Evolutionary conservation across 2,797 vertebrate species (phyloP).

Genomic region (Echeneis naucrates): DNA sequence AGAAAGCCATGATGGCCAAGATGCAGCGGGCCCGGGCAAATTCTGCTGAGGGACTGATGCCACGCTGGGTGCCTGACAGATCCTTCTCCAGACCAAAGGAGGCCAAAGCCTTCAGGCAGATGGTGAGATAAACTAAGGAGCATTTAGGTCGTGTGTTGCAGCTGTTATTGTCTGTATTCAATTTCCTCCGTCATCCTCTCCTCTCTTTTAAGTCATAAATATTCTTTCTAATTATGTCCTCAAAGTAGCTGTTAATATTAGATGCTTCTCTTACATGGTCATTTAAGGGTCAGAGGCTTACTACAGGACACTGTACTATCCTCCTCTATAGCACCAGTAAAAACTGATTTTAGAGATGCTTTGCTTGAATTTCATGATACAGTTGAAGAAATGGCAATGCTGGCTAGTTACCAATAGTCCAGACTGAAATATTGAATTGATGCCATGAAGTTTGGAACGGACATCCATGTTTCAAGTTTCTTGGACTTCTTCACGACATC

Average conservation of each 20-base stretch:
- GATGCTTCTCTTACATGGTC: neutral
- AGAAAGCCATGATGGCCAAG: constrained; percentile 96
- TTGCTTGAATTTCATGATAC: neutral
- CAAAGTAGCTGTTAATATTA: neutral
- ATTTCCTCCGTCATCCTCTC: constrained; percentile 19
- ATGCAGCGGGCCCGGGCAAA: constrained; percentile 91
- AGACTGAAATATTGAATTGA: neutral
- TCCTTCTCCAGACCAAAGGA: constrained; percentile 93
- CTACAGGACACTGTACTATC: neutral
- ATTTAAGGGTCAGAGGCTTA: constrained; percentile 1
- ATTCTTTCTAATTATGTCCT: constrained; percentile 8
- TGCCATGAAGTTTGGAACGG: neutral
- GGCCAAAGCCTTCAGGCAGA: constrained; percentile 96
- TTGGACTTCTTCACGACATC: neutral
- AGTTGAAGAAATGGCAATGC: too few relatives aligned
- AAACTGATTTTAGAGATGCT: neutral
- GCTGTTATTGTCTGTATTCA: constrained; percentile 8
- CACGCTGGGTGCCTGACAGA: constrained; percentile 94
- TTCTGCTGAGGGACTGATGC: constrained; percentile 90
- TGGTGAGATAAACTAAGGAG: constrained; percentile 86
- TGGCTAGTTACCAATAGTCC: neutral
- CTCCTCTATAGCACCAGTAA: neutral
- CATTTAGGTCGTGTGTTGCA: constrained; percentile 37
- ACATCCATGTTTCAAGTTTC: too few relatives aligned
- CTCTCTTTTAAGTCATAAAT: constrained; percentile 32